Percentiles rank a stretch among this genome's conserved stretches.
phyloP scores from a whole-genome alignment of 2,113 vertebrate species.

The Chaetura pelagica region DNA sequence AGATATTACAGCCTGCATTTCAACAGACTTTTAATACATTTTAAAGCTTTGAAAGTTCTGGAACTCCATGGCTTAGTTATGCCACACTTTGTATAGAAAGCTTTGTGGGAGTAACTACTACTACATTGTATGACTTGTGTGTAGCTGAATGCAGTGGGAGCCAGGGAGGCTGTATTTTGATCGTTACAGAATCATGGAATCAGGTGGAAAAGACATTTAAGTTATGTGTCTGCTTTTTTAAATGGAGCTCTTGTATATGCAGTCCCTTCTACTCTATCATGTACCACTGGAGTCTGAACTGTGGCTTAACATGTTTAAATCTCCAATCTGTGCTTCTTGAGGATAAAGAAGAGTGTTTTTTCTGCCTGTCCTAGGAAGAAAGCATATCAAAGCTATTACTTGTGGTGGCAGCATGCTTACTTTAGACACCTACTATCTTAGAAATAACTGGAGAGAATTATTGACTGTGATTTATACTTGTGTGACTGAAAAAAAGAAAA shows the following conservation, averaged over 20 bases:
- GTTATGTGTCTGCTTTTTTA: not conserved
- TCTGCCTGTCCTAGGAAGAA: not conserved
- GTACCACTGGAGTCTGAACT: not conserved
- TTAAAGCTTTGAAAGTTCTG: not conserved
- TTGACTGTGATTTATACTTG: constrained; percentile 14
- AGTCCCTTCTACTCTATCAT: not conserved
- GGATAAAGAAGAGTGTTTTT: not conserved
- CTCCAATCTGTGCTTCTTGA: not conserved
- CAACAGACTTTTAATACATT: not conserved
- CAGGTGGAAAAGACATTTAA: too few relatives aligned
- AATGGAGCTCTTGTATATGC: not conserved
- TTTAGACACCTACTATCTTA: not conserved
- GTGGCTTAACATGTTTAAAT: constrained; percentile 8
- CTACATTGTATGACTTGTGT: not conserved
- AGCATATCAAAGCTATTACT: not conserved
- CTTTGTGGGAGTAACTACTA: not conserved
- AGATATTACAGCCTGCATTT: not conserved
- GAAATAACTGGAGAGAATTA: not conserved
- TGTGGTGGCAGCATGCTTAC: not conserved
- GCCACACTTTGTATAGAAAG: not conserved
- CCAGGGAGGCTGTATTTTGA: not conserved
- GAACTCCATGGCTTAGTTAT: not conserved
- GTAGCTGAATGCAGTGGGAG: not conserved
- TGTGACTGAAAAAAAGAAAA: constrained; percentile 24
- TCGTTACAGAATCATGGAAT: not conserved